Conservation (phyloP, 2,888 invertebrate genomes). For the Periphyllus acericola region DNA sequence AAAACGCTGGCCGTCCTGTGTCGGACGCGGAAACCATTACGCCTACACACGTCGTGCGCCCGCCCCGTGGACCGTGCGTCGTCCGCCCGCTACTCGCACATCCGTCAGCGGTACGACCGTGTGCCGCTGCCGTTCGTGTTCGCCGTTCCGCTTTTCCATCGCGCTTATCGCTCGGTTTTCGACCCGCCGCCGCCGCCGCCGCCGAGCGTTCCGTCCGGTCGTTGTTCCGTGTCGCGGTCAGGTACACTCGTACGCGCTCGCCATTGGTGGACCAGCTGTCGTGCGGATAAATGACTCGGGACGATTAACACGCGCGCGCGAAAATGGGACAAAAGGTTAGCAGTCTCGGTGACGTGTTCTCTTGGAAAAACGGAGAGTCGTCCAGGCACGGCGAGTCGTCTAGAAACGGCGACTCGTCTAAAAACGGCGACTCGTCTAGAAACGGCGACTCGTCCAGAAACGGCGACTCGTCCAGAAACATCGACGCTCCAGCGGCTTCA, state of each 20-base stretch:
- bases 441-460: not conserved
- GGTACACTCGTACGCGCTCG: not conserved
- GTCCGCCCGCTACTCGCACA: no score
- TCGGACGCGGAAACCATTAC: no score
- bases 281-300: not conserved
- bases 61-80: no score
- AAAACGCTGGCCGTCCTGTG: not conserved
- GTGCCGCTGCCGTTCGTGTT: no score
- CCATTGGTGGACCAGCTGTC: not conserved
- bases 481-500: not conserved
- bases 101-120: no score
- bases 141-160: no score
- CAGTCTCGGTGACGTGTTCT: slow-evolving; percentile 13
- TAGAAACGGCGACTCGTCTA: not conserved
- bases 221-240: not conserved
- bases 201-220: not conserved
- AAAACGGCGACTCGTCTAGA: not conserved
- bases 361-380: slow-evolving; percentile 14
- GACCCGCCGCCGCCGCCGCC: not conserved
- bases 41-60: no score
- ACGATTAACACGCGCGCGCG: not conserved
- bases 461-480: not conserved
- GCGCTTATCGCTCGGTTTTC: no score
- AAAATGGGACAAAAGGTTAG: slow-evolving; percentile 58
- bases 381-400: not conserved